Base-by-base conservation (phyloP, 2,113 vertebrate species). In the Etheostoma spectabile region DNA sequence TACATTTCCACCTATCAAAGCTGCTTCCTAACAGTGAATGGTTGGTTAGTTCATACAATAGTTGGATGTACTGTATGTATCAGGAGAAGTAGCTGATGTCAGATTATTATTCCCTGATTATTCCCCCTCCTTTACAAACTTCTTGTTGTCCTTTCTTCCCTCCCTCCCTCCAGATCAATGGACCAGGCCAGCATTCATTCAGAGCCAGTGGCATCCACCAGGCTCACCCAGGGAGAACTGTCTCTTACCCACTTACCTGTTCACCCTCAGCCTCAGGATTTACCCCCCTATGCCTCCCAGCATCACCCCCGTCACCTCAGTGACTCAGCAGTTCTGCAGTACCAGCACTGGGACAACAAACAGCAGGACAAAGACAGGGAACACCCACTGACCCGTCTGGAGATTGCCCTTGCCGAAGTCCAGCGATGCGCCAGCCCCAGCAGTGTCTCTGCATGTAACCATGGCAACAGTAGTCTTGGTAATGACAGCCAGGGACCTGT, bases 361-460 rank as follows among this genome's bases (percentile, higher is more conserved):
- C 87, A 93, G 30, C 80, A 0, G 18, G 87, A 91, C 14, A 68
- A 35, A 49, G 88, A 90, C 46, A 63, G 57, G 55, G 95, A 95
- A 14, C 88, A 93, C 0, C 95, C 95, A 0, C 85, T 95, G 81
- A 95, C 89, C 62, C 49, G 94, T 15, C 82, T 88, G 1, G 94
- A 97, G 80, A 96, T 95, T 0, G 92, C 93, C 0, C 87, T 94
- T 15, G 94, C 92, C 0, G 93, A 95, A 0, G 93, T 94, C 15
- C 95, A 94, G 81, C 93, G 86, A 11, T 89, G 91, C 6, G 79
- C 91, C 77, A 69, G 76, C 24, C 90, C 93, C 0, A 91, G 95
- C 18, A 88, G 90, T 0, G 66, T 55, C 56, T 67, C 84, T 0
- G 57, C 84, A 65, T 76, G 92, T 79, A 92, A 87, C 60, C 88